These are phyloP conservation scores for Boleophthalmus pectinirostris DNA, from an alignment of 2,113 vertebrate species.

Conservation along the genomic window DNA sequence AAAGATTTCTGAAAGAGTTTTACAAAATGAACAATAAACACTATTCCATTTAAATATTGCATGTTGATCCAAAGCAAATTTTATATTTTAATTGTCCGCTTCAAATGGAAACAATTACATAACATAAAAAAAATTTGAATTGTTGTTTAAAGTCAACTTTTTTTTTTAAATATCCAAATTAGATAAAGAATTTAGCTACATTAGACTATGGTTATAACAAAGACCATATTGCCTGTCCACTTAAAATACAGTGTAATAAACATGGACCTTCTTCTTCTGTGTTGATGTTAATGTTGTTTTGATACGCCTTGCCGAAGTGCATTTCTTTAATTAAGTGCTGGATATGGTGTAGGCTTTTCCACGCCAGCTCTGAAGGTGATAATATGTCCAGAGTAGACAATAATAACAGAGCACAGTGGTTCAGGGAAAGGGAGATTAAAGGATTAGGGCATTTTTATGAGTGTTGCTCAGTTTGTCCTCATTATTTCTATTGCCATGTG, in stretches of 20 bases:
- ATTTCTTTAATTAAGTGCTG: slow-evolving; percentile 35
- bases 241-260: neutral
- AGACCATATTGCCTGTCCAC: neutral
- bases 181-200: no score
- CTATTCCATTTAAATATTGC: no score
- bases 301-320: slow-evolving; percentile 26
- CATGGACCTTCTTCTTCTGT: slow-evolving; percentile 12
- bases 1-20: no score
- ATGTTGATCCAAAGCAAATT: no score
- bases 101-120: no score
- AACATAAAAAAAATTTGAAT: no score
- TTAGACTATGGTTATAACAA: neutral
- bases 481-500: slow-evolving; percentile 27
- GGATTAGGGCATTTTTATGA: slow-evolving; percentile 25
- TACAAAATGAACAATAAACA: no score
- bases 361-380: slow-evolving; percentile 24
- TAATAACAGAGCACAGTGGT: slow-evolving; percentile 28
- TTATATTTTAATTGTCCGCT: no score
- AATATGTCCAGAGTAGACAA: slow-evolving; percentile 30
- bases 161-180: no score
- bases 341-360: slow-evolving; percentile 24
- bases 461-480: slow-evolving; percentile 13
- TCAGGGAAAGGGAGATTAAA: slow-evolving; percentile 32
- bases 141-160: no score
- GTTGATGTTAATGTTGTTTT: slow-evolving; percentile 8